Evolutionary conservation across 2,797 vertebrate genomes (phyloP).

Genomic region (Tokudaia tokunoshimensis): DNA sequence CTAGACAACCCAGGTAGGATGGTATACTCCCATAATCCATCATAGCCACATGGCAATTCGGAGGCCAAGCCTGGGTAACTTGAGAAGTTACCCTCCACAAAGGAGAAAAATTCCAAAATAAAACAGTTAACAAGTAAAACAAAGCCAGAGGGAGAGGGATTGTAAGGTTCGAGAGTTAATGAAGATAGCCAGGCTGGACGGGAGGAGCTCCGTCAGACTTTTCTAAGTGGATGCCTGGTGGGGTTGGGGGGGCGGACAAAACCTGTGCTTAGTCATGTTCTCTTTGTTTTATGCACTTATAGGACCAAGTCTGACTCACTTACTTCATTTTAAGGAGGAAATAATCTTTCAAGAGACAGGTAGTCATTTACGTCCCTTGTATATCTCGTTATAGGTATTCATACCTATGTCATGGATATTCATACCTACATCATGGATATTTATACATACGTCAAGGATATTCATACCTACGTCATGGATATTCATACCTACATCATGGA

Average conservation of each 20-base stretch:
- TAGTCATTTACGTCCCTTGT: constrained; percentile 24
- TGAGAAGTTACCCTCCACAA: background rate
- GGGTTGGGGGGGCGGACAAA: too few species aligned
- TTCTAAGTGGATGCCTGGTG: background rate
- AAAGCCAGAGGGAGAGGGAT: background rate
- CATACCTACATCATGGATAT: too few species aligned
- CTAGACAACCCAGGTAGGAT: background rate
- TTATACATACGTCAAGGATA: background rate
- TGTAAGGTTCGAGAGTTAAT: constrained; percentile 1
- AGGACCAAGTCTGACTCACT: background rate
- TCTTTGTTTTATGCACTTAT: constrained; percentile 47
- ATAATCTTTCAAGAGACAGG: constrained; percentile 35
- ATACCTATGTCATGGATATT: too few species aligned
- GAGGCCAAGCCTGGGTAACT: background rate
- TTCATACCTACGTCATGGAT: background rate
- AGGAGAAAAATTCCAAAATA: background rate
- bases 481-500: too few species aligned
- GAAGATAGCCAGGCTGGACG: background rate
- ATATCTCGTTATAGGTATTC: background rate
- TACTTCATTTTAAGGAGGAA: constrained; percentile 52
- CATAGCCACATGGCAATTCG: background rate
- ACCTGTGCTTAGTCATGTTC: background rate
- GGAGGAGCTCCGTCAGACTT: background rate
- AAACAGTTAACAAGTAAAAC: background rate
- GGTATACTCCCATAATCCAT: background rate